These are phyloP conservation scores for Tetramorium simillimum DNA, from an alignment of 1,140 invertebrate genomes.

Conservation along the genomic window DNA sequence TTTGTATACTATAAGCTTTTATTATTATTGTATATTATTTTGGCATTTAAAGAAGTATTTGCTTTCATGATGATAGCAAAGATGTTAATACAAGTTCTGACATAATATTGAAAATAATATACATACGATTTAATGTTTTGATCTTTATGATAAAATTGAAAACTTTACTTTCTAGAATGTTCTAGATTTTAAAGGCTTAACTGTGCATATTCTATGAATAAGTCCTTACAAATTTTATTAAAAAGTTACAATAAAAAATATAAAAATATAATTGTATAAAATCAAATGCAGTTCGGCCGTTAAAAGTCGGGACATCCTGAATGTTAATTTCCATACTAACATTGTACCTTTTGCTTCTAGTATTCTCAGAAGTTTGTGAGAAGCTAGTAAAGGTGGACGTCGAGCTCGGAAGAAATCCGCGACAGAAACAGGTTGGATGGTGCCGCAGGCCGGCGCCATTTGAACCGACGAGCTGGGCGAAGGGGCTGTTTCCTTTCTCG, in stretches of 20 bases:
- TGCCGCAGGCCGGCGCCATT: slow-evolving; percentile 73
- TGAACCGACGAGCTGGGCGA: slow-evolving; percentile 60
- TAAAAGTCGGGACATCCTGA: neutral
- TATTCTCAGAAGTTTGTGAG: slow-evolving; percentile 2
- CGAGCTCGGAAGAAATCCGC: neutral
- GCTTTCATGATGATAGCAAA: too few relatives aligned
- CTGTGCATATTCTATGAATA: too few relatives aligned
- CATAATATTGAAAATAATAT: too few relatives aligned
- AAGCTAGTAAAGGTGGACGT: neutral
- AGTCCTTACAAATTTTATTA: neutral
- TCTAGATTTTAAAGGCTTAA: too few relatives aligned
- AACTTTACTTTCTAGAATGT: too few relatives aligned
- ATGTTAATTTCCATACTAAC: neutral
- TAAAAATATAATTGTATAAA: neutral
- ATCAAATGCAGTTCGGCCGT: neutral
- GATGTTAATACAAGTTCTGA: too few relatives aligned
- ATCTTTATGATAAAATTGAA: too few relatives aligned
- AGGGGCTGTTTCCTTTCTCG: slow-evolving; percentile 5
- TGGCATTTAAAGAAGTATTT: too few relatives aligned
- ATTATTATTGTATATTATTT: too few relatives aligned
- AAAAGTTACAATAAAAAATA: neutral
- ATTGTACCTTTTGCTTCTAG: neutral
- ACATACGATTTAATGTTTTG: too few relatives aligned
- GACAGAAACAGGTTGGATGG: slow-evolving; percentile 64
- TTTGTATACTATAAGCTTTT: too few relatives aligned